Percentiles rank a stretch among this genome's conserved stretches.
phyloP scores from a whole-genome alignment of 2,888 invertebrate genomes.

The Trichacis sp. region DNA sequence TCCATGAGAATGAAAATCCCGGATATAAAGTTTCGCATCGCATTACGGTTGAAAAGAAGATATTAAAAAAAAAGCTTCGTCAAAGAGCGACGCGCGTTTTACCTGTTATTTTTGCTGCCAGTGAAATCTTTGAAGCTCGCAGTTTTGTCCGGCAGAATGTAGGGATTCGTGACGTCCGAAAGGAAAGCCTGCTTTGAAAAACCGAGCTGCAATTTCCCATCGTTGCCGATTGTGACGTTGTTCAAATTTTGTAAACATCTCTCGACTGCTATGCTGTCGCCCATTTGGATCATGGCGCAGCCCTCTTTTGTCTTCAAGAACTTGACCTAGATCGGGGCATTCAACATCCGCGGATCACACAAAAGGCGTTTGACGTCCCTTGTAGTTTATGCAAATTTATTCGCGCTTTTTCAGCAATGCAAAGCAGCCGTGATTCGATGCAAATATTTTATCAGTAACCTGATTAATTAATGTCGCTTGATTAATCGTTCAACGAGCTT shows the following conservation, averaged over 20 bases:
- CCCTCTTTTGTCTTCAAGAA: slow-evolving; percentile 99
- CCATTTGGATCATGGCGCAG: slow-evolving; percentile 99
- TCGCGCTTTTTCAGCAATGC: not conserved
- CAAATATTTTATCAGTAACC: not conserved
- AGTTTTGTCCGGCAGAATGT: slow-evolving; percentile 93
- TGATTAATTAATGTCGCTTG: not conserved
- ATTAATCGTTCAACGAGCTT: not conserved
- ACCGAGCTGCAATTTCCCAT: slow-evolving; percentile 78
- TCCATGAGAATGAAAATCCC: no score
- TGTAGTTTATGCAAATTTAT: not conserved
- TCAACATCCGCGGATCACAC: slow-evolving; percentile 2
- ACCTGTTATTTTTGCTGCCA: slow-evolving; percentile 92
- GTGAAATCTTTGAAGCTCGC: slow-evolving; percentile 98
- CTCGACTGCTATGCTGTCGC: slow-evolving; percentile 93
- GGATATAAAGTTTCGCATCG: no score
- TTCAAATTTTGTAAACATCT: slow-evolving; percentile 95
- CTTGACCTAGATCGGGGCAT: slow-evolving; percentile 74
- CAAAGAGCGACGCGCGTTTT: no score
- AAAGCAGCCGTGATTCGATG: not conserved
- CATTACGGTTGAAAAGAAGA: no score
- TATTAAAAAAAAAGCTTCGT: slow-evolving; percentile 7
- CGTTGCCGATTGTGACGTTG: slow-evolving; percentile 87
- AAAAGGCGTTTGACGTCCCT: not conserved
- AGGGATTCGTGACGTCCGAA: slow-evolving; percentile 96
- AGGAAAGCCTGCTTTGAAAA: slow-evolving; percentile 95